phyloP scores from a whole-genome alignment of 2,888 invertebrate genomes.

The Notocelia uddmanniana region DNA sequence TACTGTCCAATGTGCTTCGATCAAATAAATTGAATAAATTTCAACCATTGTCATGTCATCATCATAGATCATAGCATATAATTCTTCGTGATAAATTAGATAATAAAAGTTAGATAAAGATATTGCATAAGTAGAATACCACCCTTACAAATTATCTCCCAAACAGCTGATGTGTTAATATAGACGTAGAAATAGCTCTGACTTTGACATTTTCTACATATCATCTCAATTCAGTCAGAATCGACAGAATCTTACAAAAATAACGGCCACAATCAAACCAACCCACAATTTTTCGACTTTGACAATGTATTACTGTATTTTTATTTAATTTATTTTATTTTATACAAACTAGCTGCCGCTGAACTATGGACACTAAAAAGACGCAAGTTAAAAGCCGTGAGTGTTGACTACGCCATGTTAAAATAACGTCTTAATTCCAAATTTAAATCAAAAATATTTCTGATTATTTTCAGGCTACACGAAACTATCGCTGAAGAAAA shows the following conservation, averaged over 20 bases:
- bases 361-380: constrained; percentile 63
- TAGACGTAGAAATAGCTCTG: constrained; percentile 7
- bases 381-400: constrained; percentile 63
- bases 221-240: neutral
- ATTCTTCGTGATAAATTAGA: too few relatives aligned
- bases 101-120: too few relatives aligned
- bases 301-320: constrained; percentile 28
- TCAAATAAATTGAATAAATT: too few relatives aligned
- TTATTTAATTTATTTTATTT: constrained; percentile 29
- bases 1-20: too few relatives aligned
- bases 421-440: neutral
- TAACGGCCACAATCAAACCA: constrained; percentile 41
- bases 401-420: constrained; percentile 47
- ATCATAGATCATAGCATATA: too few relatives aligned
- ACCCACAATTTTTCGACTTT: constrained; percentile 33
- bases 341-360: constrained; percentile 9
- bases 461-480: constrained; percentile 65
- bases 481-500: constrained; percentile 76
- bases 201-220: constrained; percentile 11
- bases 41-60: too few relatives aligned
- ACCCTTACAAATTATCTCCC: too few relatives aligned
- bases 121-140: too few relatives aligned
- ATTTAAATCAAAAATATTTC: neutral
- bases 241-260: constrained; percentile 5
- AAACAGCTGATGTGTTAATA: neutral